Evolutionary conservation across 1,140 invertebrate genomes (phyloP).

Genomic region (Planococcus citri): DNA sequence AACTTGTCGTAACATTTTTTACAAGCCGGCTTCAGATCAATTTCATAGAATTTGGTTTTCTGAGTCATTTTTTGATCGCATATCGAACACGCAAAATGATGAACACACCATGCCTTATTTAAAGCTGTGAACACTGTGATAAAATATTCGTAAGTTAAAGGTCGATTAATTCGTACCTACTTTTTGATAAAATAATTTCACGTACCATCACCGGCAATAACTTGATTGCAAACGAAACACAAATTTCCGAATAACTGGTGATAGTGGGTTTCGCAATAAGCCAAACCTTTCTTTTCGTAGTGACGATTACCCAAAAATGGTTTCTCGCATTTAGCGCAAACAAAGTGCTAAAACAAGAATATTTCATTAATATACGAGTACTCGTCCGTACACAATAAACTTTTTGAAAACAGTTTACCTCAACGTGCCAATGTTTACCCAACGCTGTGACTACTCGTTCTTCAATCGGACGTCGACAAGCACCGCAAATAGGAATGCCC

Average conservation of each 20-base stretch:
- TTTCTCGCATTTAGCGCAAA: constrained; percentile 98
- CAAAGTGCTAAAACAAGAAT: constrained; percentile 69
- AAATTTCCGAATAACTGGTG: constrained; percentile 98
- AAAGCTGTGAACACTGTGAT: constrained; percentile 89
- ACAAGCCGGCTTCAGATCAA: constrained; percentile 95
- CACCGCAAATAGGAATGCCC: constrained; percentile 95
- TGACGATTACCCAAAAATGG: constrained; percentile 97
- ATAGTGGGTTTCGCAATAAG: constrained; percentile 99
- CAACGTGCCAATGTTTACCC: constrained; percentile 99
- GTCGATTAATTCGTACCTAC: not conserved
- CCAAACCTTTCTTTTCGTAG: constrained; percentile 96
- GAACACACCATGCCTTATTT: constrained; percentile 99
- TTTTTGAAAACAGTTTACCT: constrained; percentile 40
- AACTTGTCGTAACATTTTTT: constrained; percentile 98
- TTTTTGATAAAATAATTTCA: constrained; percentile 23
- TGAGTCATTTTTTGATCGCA: constrained; percentile 97
- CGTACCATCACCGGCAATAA: constrained; percentile 92
- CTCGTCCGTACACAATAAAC: not conserved
- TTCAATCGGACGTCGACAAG: constrained; percentile 90
- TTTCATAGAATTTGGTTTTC: constrained; percentile 98
- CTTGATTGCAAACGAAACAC: constrained; percentile 97
- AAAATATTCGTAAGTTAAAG: constrained; percentile 4
- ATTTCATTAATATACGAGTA: constrained; percentile 14
- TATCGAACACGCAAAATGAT: constrained; percentile 97
- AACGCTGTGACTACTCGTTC: constrained; percentile 91